Evolutionary conservation across 2,888 invertebrate genomes (phyloP), one percentile per base, ranked within the genome.

Genomic region (Leptarthrus brevirostris): DNA sequence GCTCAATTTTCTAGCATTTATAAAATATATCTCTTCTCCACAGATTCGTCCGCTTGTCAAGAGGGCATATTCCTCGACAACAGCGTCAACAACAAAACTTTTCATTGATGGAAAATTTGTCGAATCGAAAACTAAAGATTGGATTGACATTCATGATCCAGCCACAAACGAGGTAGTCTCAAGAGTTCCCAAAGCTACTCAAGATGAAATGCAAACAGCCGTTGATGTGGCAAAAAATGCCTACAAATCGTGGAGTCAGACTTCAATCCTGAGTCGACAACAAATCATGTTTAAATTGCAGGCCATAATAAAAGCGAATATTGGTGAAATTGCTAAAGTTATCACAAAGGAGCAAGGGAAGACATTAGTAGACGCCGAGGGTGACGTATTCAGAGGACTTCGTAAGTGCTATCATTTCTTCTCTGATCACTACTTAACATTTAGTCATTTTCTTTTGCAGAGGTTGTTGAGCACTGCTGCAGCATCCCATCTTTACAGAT

Each of bases 301-400:
- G 81, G 91, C 93, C 30, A 88, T 96, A 34, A 91, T 98, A 80
- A 91, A 94, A 82, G 89, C 92, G 64, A 96, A 98, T 83, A 92
- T 96, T 88, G 91, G 93, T 86, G 92, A 93, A 82, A 84, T 99
- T 78, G 97, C 98, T 0, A 91, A 92, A 77, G 95, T 92, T 83
- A 94, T 99, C 76, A 98, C 98, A 1, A 86, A 89, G 79, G 99
- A 99, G 83, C 98, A 99, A 86, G 99, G 99, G 72, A 99, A 99
- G 85, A 99, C 99, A 0, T 87, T 96, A 77, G 91, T 92, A 10
- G 99, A 99, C 86, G 98, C 99, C 0, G 97, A 98, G 84, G 99
- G 99, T 44, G 99, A 99, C 86, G 98, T 99, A 2, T 89, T 96
- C 75, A 90, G 99, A 83, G 99, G 99, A 75, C 89, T 99, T 75